Evolutionary conservation across 2,113 vertebrate species (phyloP), one percentile per base, ranked within the genome.

Genomic region (Fregata magnificens): DNA sequence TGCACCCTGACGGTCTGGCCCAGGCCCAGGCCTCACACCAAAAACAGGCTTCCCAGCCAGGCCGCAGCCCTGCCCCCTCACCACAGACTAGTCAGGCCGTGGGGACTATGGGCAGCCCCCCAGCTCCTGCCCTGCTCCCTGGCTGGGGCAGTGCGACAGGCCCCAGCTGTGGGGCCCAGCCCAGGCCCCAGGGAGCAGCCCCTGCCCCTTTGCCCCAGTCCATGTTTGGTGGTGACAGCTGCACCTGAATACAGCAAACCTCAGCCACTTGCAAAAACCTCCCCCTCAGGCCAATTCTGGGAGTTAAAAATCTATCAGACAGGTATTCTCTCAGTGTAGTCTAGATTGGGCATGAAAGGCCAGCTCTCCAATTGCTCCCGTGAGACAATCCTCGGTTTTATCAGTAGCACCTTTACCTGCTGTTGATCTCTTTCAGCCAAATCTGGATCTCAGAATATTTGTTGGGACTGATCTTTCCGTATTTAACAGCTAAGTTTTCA

Each of bases 391-490:
- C 19, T 31, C 31, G 52, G 18, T 70, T 66, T 69, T 40, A 47
- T 15, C 28, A 74, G 40, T 28, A 69, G 50, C 19, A 19, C 25
- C 70, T 81, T 96, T 97, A 99, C 99, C 99, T 99, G 79, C 6
- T 50, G 52, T 93, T 93, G 42, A 99, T 98, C 44, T 95, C 87
- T 86, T 96, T 94, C 90, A 98, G 97, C 56, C 96, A 96, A 40
- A 49, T 81, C 67, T 97, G 98, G 94, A 99, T 98, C 77, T 98
- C 97, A 29, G 93, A 93, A 74, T 97, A 76, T 76, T 98, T 97
- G 66, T 94, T 98, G 91, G 98, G 98, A 52, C 92, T 97, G 56
- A 77, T 98, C 74, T 98, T 98, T 79, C 98, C 92, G 71, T 99
- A 97, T 65, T 98, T 98, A 81, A 96, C 93, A 18, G 98, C 98